Percentiles rank a stretch among this genome's conserved stretches.
Conservation (phyloP, 2,888 invertebrate genomes). For the Cremastinae sp. region DNA sequence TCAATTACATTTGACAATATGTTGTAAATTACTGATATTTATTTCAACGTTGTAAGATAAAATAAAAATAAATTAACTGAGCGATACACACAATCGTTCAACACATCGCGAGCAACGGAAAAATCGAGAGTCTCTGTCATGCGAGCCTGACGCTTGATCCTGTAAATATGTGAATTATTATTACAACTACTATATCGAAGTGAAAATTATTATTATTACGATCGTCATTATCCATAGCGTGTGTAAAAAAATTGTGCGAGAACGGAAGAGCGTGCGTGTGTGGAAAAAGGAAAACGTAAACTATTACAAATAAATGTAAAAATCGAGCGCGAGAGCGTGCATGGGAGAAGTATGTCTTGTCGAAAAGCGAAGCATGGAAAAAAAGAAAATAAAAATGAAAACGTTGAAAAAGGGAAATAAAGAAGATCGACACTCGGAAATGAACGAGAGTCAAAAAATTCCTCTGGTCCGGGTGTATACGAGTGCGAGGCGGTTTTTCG, state of each 20-base stretch:
- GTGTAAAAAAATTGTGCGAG: conserved; percentile 33
- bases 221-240: conserved; percentile 53
- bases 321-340: not conserved
- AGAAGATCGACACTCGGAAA: too few relatives aligned
- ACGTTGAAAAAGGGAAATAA: not conserved
- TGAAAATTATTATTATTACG: conserved; percentile 36
- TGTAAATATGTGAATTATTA: conserved; percentile 70
- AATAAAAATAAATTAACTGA: conserved; percentile 6
- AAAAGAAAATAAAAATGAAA: not conserved
- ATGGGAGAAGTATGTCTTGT: conserved; percentile 19
- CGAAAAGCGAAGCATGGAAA: not conserved
- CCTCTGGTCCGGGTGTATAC: not conserved
- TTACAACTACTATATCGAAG: conserved; percentile 49
- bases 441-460: too few relatives aligned
- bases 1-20: too few relatives aligned
- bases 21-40: too few relatives aligned
- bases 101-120: conserved; percentile 54
- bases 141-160: conserved; percentile 70
- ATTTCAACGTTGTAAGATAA: not conserved
- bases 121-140: conserved; percentile 62
- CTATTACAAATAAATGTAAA: too few relatives aligned
- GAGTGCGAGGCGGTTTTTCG: too few relatives aligned
- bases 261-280: too few relatives aligned
- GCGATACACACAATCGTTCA: not conserved
- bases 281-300: too few relatives aligned